These are phyloP conservation scores for Sthenelais limicola DNA, from an alignment of 2,888 invertebrate species.

Conservation along the genomic window DNA sequence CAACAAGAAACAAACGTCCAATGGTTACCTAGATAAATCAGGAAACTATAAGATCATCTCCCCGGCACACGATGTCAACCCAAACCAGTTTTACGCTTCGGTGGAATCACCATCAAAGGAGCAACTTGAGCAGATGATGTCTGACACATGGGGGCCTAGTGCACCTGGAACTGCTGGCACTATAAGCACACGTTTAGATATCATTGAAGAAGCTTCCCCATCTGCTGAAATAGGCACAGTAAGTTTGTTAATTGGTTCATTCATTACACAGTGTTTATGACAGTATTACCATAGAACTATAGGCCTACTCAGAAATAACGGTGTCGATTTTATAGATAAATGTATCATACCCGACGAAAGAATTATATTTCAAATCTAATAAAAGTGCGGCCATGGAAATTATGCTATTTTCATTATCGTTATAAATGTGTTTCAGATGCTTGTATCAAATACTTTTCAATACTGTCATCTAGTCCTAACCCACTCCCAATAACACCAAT, in stretches of 20 bases:
- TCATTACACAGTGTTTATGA: background rate
- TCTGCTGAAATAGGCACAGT: slow-evolving; percentile 2
- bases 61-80: slow-evolving; percentile 27
- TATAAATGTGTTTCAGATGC: too few species aligned
- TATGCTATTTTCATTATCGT: too few species aligned
- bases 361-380: too few species aligned
- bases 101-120: slow-evolving; percentile 9
- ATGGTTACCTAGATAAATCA: slow-evolving; percentile 17
- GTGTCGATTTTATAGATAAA: too few species aligned
- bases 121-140: background rate
- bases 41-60: slow-evolving; percentile 25
- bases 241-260: background rate
- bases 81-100: slow-evolving; percentile 35
- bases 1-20: background rate
- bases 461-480: too few species aligned
- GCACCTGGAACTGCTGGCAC: background rate
- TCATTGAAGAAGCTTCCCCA: slow-evolving; percentile 20
- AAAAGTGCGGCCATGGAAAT: too few species aligned
- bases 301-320: too few species aligned
- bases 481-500: too few species aligned
- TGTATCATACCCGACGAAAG: too few species aligned
- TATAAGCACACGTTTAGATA: slow-evolving; percentile 3
- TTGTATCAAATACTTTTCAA: too few species aligned
- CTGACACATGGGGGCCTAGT: background rate
- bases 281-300: background rate